phyloP scores from a whole-genome alignment of 2,797 vertebrate genomes.

The Alcedo atthis region DNA sequence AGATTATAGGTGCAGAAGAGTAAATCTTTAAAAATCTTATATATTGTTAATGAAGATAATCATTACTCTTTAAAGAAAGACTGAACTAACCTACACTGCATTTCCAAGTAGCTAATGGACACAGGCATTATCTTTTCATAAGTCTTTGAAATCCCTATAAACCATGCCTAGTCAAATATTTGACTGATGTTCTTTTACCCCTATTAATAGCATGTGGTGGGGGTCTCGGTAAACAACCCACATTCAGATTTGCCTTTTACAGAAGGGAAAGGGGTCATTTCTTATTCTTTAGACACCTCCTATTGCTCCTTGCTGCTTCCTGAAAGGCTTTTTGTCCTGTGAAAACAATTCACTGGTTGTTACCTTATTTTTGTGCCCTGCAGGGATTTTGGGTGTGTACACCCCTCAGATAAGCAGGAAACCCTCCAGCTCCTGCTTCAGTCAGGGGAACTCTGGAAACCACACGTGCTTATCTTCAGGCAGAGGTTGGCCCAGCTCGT shows the following conservation, averaged over 20 bases:
- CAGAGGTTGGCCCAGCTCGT: not conserved
- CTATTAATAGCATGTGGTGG: slow-evolving; percentile 45
- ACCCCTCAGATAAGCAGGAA: slow-evolving; percentile 24
- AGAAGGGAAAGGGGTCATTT: not conserved
- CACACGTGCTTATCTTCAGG: not conserved
- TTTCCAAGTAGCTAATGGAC: slow-evolving; percentile 70
- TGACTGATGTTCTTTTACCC: slow-evolving; percentile 55
- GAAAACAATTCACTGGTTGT: slow-evolving; percentile 54
- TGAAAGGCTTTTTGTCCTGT: slow-evolving; percentile 47
- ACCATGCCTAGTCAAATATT: slow-evolving; percentile 40
- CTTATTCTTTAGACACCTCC: slow-evolving; percentile 15
- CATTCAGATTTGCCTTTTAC: slow-evolving; percentile 1
- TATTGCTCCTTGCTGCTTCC: slow-evolving; percentile 3
- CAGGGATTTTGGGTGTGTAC: not conserved
- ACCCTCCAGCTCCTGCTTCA: not conserved
- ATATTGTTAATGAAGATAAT: slow-evolving; percentile 73
- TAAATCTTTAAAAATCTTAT: slow-evolving; percentile 64
- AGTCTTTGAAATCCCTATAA: slow-evolving; percentile 55
- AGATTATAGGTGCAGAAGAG: slow-evolving; percentile 41
- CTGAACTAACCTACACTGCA: slow-evolving; percentile 50
- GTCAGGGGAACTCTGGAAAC: not conserved
- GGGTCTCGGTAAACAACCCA: slow-evolving; percentile 49
- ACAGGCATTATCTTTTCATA: slow-evolving; percentile 52
- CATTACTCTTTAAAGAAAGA: slow-evolving; percentile 65
- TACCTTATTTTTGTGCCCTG: slow-evolving; percentile 35